phyloP scores from a whole-genome alignment of 1,140 invertebrate species.

The Tetraneura akinire region DNA sequence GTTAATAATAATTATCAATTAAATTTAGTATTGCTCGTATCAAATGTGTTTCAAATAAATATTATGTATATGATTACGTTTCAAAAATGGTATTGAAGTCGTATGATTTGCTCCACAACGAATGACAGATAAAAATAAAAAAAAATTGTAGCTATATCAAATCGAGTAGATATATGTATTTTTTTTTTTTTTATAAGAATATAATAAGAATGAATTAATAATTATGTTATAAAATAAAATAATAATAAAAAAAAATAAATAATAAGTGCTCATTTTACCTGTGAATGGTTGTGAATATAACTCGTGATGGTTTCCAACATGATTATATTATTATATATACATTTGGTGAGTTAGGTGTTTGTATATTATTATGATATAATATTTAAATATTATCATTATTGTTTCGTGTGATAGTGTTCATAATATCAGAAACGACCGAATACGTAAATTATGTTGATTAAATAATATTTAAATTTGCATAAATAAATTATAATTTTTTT shows the following conservation, averaged over 20 bases:
- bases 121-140: not conserved
- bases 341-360: slow-evolving; percentile 5
- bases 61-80: no score
- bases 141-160: not conserved
- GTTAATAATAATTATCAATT: not conserved
- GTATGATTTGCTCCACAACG: no score
- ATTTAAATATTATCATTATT: not conserved
- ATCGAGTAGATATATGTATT: not conserved
- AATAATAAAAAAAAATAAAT: slow-evolving; percentile 53
- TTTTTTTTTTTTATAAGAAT: no score
- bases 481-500: no score
- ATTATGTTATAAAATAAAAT: no score
- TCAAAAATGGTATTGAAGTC: no score
- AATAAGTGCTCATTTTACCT: slow-evolving; percentile 54
- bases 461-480: no score
- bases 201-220: slow-evolving; percentile 27
- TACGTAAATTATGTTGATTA: not conserved
- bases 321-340: no score
- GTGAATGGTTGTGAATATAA: slow-evolving; percentile 44
- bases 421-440: slow-evolving; percentile 4
- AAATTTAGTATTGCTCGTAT: not conserved
- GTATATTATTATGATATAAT: slow-evolving; percentile 23
- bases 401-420: slow-evolving; percentile 3
- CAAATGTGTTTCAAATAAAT: no score
- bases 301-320: slow-evolving; percentile 36